Base-by-base conservation (phyloP, 2,888 invertebrate genomes). In the Zootermopsis nevadensis region DNA sequence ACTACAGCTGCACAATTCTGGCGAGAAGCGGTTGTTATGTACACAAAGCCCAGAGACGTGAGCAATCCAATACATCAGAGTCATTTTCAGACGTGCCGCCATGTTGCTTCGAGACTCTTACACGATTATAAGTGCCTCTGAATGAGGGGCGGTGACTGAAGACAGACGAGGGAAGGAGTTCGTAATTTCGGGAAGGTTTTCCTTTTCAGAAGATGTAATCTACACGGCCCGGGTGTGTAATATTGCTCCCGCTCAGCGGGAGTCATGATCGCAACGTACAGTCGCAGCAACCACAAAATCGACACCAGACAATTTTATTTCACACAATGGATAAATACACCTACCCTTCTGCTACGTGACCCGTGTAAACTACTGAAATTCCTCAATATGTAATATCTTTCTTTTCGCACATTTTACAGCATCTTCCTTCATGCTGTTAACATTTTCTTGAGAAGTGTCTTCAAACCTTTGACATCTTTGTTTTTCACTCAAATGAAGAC, bases 161-260 rank as follows among this genome's bases (percentile, higher is more conserved):
- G n/a, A n/a, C 6, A 27, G 60, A 27, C 10, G 27, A 27, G 60
- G 76, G 76, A 27, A 30, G 48, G 76, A 76, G 76, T 76, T 76
- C 48, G 30, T 76, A 76, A 76, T 76, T 76, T 76, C 48, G 76
- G 76, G 76, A n/a, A 48, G 48, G 76, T 76, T 76, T 82, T 77
- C 77, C 82, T 77, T 82, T 82, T 82, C 77, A 60, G 77, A 31
- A 60, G 67, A 66, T 77, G 76, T 80, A 83, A 80, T 80, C 83
- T 79, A 72, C 67, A 83, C 53, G 80, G 33, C 80, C 80, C 83
- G 79, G 83, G 83, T 83, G 83, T 80, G 83, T 80, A n/a, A 74
- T 80, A 83, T 83, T 77, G 79, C 82, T 80, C 19, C 76, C n/a
- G 48, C 76, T 76, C 76, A 30, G 76, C 30, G 42, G 76, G 76